These are phyloP conservation scores for Bujurquina vittata DNA, from an alignment of 2,113 vertebrate species.

Conservation along the genomic window DNA sequence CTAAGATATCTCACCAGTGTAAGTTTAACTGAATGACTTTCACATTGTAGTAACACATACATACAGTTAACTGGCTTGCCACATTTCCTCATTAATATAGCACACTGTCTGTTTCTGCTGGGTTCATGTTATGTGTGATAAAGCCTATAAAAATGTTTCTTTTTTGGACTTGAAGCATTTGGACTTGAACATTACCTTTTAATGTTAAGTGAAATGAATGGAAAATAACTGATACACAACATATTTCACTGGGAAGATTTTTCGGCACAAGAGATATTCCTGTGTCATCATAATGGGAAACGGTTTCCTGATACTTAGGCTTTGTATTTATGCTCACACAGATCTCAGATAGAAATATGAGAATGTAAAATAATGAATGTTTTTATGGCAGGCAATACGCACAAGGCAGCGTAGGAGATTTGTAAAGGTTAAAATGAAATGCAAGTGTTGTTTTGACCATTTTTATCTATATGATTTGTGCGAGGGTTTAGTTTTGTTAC, in stretches of 20 bases:
- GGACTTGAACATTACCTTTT: background rate
- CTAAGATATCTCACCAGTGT: background rate
- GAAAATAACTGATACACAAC: background rate
- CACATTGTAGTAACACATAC: background rate
- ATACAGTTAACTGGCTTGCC: background rate
- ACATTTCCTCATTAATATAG: background rate
- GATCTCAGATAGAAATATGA: background rate
- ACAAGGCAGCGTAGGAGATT: background rate
- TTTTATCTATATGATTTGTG: background rate
- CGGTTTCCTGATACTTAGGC: background rate
- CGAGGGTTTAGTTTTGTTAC: constrained; percentile 1
- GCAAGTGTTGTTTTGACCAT: background rate
- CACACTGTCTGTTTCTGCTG: background rate
- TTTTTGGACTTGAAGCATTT: background rate
- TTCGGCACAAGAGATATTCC: background rate
- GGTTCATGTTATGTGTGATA: background rate
- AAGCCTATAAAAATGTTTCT: background rate
- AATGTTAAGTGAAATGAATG: background rate
- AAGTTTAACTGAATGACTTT: background rate
- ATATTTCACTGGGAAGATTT: too few relatives aligned
- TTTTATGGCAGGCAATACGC: background rate
- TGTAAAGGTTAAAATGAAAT: constrained; percentile 31
- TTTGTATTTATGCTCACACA: background rate
- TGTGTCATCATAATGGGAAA: background rate
- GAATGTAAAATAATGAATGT: background rate